A percentile compares a stretch with the other conserved stretches of the same genome.
Evolutionary conservation across 2,797 vertebrate genomes (phyloP).

Genomic region (Pangasius mekongensis): DNA sequence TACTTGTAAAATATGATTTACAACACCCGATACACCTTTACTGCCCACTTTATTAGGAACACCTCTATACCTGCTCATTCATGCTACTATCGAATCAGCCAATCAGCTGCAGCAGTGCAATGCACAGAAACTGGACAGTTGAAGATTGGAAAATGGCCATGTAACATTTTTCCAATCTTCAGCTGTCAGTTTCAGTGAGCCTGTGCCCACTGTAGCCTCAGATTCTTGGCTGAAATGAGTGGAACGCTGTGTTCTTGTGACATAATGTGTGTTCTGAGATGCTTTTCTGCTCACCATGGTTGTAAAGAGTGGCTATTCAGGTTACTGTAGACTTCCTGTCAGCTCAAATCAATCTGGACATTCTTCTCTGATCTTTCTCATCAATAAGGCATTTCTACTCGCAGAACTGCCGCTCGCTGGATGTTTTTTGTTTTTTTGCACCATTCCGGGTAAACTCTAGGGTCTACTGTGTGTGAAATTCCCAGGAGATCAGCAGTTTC

Average conservation of each 20-base stretch:
- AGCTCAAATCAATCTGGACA: background rate
- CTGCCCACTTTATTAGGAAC: background rate
- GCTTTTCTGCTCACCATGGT: background rate
- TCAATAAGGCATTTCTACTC: background rate
- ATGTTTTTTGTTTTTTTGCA: background rate
- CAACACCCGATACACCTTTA: background rate
- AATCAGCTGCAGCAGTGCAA: background rate
- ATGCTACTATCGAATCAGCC: background rate
- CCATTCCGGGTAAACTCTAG: too few species aligned
- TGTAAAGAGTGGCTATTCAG: background rate
- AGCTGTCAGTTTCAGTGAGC: background rate
- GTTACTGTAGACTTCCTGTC: background rate
- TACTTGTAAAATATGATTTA: slow-evolving; percentile 5
- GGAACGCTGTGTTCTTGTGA: background rate
- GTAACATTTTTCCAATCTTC: background rate
- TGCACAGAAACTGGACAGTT: too few species aligned
- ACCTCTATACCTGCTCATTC: background rate
- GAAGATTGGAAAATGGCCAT: background rate
- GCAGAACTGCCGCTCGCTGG: background rate
- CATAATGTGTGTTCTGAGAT: background rate
- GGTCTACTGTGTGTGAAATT: background rate
- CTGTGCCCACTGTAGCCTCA: background rate
- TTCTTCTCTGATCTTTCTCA: background rate
- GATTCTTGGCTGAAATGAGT: background rate
- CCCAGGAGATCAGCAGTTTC: background rate